Evolutionary conservation across 2,113 vertebrate species (phyloP).

Genomic region (Galemys pyrenaicus): DNA sequence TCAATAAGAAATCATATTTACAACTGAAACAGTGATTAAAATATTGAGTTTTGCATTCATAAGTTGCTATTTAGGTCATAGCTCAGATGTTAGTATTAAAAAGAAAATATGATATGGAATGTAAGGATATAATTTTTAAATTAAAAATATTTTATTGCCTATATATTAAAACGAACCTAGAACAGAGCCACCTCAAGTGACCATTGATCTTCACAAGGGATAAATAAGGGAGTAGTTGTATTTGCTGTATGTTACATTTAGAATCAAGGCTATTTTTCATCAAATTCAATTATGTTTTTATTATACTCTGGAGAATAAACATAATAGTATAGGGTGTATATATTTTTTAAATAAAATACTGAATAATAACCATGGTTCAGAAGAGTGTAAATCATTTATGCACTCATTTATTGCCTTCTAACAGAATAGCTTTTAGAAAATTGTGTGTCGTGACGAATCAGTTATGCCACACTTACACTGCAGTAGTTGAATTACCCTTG

Average conservation of each 20-base stretch:
- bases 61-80: conserved; percentile 71
- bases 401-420: conserved; percentile 83
- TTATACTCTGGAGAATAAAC: conserved; percentile 84
- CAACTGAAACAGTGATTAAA: conserved; percentile 72
- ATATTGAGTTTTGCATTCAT: conserved; percentile 72
- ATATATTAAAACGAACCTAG: conserved; percentile 81
- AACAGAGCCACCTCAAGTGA: conserved; percentile 83
- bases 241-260: conserved; percentile 77
- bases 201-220: conserved; percentile 84
- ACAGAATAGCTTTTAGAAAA: conserved; percentile 85
- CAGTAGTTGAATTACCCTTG: conserved; percentile 80
- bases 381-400: conserved; percentile 85
- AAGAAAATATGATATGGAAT: conserved; percentile 75
- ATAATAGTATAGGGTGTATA: conserved; percentile 83
- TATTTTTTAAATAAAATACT: conserved; percentile 85
- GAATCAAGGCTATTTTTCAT: conserved; percentile 85
- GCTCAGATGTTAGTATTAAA: conserved; percentile 79
- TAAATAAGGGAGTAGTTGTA: conserved; percentile 77
- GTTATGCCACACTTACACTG: conserved; percentile 73
- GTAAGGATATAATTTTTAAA: conserved; percentile 81
- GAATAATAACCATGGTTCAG: conserved; percentile 83
- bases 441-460: conserved; percentile 81
- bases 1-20: conserved; percentile 68
- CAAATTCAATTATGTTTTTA: conserved; percentile 86
- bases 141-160: conserved; percentile 83